A percentile compares a stretch with the other conserved stretches of the same genome.
These are phyloP conservation scores for Potamilus streckersoni DNA, from an alignment of 1,140 invertebrate genomes.

Conservation along the genomic window DNA sequence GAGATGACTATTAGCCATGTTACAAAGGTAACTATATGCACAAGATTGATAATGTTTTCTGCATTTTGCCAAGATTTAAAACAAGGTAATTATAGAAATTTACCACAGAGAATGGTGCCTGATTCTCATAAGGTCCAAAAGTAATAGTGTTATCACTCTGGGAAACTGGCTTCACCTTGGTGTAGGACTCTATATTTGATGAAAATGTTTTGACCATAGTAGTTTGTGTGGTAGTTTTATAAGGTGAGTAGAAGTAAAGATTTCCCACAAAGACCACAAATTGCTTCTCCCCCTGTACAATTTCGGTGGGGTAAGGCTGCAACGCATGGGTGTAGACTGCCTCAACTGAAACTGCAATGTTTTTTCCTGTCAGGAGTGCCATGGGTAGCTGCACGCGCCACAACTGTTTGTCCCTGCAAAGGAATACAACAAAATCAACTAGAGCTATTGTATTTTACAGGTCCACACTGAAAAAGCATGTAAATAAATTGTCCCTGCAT, in stretches of 20 bases:
- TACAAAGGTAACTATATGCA: constrained; percentile 6
- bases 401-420: constrained; percentile 53
- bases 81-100: background rate
- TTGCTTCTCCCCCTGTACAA: constrained; percentile 94
- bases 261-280: constrained; percentile 88
- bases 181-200: constrained; percentile 84
- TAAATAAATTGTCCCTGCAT: too few species aligned
- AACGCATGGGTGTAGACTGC: constrained; percentile 82
- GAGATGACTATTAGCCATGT: background rate
- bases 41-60: background rate
- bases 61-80: too few species aligned
- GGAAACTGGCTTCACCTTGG: constrained; percentile 86
- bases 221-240: constrained; percentile 82
- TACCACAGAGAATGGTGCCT: constrained; percentile 71
- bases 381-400: constrained; percentile 60
- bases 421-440: constrained; percentile 6
- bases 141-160: constrained; percentile 82
- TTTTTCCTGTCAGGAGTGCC: constrained; percentile 60
- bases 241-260: constrained; percentile 87
- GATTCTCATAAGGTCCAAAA: constrained; percentile 90
- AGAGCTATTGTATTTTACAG: too few species aligned
- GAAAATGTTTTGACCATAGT: constrained; percentile 84
- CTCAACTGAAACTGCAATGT: constrained; percentile 76
- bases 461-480: too few species aligned
- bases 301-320: constrained; percentile 85